Conservation (phyloP, 1,140 invertebrate genomes). For the Apolygus lucorum region DNA sequence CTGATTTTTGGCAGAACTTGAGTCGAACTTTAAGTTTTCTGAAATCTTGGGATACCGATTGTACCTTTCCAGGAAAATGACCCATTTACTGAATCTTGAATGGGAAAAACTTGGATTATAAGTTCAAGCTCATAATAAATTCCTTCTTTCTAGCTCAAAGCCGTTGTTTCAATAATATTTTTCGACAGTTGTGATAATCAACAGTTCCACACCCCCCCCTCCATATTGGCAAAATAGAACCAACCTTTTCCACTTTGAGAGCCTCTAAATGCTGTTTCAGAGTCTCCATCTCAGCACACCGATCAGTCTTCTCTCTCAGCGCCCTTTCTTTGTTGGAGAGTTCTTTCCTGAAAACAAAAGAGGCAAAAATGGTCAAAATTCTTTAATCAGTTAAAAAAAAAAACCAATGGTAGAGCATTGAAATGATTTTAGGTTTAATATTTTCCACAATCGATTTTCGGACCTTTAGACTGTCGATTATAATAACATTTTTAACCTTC, state of each 20-base stretch:
- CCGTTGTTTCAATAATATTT: too few species aligned
- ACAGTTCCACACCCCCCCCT: too few species aligned
- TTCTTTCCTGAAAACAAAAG: not conserved
- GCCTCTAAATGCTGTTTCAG: slow-evolving; percentile 28
- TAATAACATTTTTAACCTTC: too few species aligned
- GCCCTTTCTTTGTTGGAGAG: not conserved
- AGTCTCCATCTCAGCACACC: slow-evolving; percentile 23
- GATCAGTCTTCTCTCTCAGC: not conserved
- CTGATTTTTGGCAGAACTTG: too few species aligned
- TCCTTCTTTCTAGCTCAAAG: not conserved
- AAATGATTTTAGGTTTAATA: not conserved
- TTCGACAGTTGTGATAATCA: too few species aligned
- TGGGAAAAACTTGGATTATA: not conserved
- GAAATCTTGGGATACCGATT: too few species aligned
- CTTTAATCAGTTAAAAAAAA: too few species aligned
- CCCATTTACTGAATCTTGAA: too few species aligned
- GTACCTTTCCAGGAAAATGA: too few species aligned
- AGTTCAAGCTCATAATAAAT: not conserved
- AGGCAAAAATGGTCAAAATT: too few species aligned
- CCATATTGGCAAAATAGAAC: not conserved
- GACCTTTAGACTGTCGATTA: too few species aligned
- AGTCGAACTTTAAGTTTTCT: too few species aligned
- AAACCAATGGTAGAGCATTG: not conserved
- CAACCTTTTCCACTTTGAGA: slow-evolving; percentile 30
- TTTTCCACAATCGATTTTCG: not conserved